Base-by-base conservation (phyloP, 2,888 invertebrate genomes). In the Luperina nickerlii region DNA sequence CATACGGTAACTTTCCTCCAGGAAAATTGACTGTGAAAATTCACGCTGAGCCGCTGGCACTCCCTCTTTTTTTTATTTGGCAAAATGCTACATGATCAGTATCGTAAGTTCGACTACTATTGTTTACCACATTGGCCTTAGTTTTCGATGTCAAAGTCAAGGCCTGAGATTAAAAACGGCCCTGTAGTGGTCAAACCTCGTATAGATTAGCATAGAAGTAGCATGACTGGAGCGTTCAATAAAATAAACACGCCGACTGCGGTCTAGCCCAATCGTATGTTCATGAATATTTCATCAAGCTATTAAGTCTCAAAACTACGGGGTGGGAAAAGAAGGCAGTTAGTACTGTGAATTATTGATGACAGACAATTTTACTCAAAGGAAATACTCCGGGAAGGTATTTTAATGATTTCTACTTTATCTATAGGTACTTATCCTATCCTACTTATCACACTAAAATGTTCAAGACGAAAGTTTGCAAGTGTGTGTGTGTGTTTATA, bases 281-380 rank as follows among this genome's bases (percentile, higher is more conserved):
- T 24, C 38, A 42, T 70, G 20, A 74, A 74, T 70, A 70, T 74
- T 74, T 74, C 4, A 74, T 54, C 51, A 27, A 54, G 3, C n/a
- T 32, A 18, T 20, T n/a, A 48, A 32, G 32, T 32, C 32, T 32
- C 32, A 32, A 32, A 32, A 5, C 32, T n/a, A 54, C 0, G 20
- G 7, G 38, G 48, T 2, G 32, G 13, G 4, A 4, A 27, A 51
- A 18, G 18, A 20, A 6, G n/a, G 13, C 9, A 3, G 38, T 6
- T 5, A 20, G 13, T 13, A n/a, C 27, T 45, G 8, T 7, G 18
- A n/a, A 32, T 42, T 68, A n/a, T 74, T 38, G 0, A 27, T 38
- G 32, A 32, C 7, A 15, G 15, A 18, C 24, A 48, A 32, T 73
- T 45, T 27, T 24, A 6, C n/a, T n/a, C 11, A 27, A 45, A 11